phyloP scores from a whole-genome alignment of 1,140 invertebrate genomes.

The Drosophila setifemur region DNA sequence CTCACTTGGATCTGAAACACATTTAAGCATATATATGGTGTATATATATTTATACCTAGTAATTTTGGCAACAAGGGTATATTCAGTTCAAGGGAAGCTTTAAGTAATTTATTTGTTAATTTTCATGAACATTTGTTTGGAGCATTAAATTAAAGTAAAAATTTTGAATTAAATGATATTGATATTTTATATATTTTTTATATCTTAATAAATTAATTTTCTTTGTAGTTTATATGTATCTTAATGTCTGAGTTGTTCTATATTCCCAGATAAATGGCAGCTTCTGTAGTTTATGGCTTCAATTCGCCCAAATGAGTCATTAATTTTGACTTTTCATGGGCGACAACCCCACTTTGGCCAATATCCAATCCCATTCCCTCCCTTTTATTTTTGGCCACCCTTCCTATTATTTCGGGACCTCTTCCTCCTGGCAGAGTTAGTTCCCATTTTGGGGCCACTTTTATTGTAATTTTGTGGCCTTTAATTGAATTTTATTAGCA shows the following conservation, averaged over 20 bases:
- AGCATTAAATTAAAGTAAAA: too few relatives aligned
- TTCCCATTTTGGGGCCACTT: slow-evolving; percentile 54
- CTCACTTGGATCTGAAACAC: slow-evolving; percentile 20
- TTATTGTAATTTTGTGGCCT: slow-evolving; percentile 80
- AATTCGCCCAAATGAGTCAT: slow-evolving; percentile 81
- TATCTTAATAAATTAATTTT: neutral
- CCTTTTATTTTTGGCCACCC: neutral
- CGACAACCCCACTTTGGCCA: neutral
- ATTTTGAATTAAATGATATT: too few relatives aligned
- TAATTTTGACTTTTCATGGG: slow-evolving; percentile 79
- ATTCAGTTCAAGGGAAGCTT: too few relatives aligned
- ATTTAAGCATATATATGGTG: neutral
- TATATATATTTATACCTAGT: slow-evolving; percentile 1
- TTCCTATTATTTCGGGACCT: slow-evolving; percentile 12
- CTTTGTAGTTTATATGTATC: neutral
- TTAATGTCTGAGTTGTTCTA: neutral
- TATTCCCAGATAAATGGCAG: neutral
- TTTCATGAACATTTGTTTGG: too few relatives aligned
- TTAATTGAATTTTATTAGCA: slow-evolving; percentile 82
- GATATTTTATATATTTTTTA: too few relatives aligned
- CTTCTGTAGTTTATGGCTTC: slow-evolving; percentile 72
- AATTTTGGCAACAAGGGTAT: neutral
- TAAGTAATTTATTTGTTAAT: too few relatives aligned
- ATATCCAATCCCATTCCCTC: neutral
- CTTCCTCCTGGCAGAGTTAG: slow-evolving; percentile 34